Evolutionary conservation across 1,140 invertebrate species (phyloP).

Genomic region (Augochlora pura): DNA sequence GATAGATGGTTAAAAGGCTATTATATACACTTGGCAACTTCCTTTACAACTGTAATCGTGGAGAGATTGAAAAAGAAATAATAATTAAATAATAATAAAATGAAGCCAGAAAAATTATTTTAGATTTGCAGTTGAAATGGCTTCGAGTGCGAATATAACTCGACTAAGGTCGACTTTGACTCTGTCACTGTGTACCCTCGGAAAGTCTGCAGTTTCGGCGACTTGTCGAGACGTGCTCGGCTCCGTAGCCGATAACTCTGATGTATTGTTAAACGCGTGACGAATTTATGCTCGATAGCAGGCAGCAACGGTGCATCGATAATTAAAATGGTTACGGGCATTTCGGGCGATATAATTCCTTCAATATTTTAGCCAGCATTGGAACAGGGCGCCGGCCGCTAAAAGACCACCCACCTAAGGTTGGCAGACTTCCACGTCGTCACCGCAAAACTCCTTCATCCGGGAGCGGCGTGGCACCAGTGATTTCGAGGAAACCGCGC

Average conservation of each 20-base stretch:
- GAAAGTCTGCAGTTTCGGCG: no score
- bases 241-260: not conserved
- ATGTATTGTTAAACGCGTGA: not conserved
- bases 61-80: no score
- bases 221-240: no score
- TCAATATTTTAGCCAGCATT: constrained; percentile 73
- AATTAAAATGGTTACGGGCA: constrained; percentile 70
- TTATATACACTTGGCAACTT: no score
- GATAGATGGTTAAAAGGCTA: no score
- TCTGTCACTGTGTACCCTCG: no score
- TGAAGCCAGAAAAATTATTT: no score
- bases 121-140: no score
- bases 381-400: constrained; percentile 69
- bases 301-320: constrained; percentile 43
- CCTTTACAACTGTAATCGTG: no score
- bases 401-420: constrained; percentile 74
- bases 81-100: no score
- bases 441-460: constrained; percentile 79
- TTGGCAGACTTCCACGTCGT: constrained; percentile 78
- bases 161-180: no score
- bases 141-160: no score
- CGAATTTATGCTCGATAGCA: not conserved
- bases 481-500: constrained; percentile 74
- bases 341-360: constrained; percentile 74
- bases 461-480: constrained; percentile 73